Conservation (phyloP, 2,113 vertebrate species). For the Psittacara wagleri region DNA sequence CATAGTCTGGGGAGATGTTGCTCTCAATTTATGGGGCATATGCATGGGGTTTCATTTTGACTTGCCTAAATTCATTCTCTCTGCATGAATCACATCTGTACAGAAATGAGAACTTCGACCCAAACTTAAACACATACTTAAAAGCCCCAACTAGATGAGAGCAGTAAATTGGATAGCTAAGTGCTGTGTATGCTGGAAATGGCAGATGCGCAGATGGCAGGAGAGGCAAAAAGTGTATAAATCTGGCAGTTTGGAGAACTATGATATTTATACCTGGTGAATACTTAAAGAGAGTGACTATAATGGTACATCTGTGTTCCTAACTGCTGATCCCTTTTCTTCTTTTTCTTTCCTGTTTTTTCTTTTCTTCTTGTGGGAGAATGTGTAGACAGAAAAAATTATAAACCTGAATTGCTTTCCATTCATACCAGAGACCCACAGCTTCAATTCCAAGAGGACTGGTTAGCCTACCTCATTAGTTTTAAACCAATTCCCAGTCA, state of each 20-base stretch:
- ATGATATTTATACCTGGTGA: background rate
- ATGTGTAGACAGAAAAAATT: background rate
- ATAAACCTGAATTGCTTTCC: background rate
- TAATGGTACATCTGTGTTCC: background rate
- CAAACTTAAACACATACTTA: background rate
- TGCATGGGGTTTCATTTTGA: accelerated
- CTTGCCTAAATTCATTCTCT: background rate
- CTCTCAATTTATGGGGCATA: background rate
- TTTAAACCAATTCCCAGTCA: background rate
- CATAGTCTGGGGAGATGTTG: background rate
- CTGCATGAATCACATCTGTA: background rate
- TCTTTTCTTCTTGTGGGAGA: too few relatives aligned
- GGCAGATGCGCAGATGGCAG: background rate
- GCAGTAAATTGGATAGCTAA: background rate
- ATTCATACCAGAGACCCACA: background rate
- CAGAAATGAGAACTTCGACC: background rate
- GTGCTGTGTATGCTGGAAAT: background rate
- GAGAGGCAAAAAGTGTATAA: background rate
- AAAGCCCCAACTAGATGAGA: background rate
- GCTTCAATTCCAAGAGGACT: background rate
- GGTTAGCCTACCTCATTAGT: background rate
- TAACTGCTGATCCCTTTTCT: background rate
- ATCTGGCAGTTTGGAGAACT: background rate
- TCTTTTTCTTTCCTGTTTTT: background rate
- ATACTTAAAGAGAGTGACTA: background rate